phyloP scores from a whole-genome alignment of 2,797 vertebrate genomes.

The Gastrophryne carolinensis region DNA sequence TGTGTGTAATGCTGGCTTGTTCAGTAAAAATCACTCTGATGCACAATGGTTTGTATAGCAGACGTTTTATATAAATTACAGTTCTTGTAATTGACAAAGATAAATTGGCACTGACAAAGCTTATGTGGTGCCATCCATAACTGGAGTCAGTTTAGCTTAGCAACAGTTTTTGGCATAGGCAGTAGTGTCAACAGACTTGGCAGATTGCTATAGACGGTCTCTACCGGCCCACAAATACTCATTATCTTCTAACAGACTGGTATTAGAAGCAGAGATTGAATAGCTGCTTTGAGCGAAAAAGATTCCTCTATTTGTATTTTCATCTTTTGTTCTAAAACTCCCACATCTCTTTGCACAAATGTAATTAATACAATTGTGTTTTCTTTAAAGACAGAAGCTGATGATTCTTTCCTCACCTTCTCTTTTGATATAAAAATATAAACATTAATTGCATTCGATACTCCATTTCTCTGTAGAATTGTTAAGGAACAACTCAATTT shows the following conservation, averaged over 20 bases:
- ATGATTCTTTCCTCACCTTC: constrained; percentile 1
- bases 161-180: constrained; percentile 40
- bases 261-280: constrained; percentile 22
- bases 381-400: background rate
- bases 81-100: constrained; percentile 42
- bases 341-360: constrained; percentile 6
- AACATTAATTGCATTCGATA: constrained; percentile 7
- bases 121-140: constrained; percentile 43
- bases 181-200: constrained; percentile 38
- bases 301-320: constrained; percentile 5
- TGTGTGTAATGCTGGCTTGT: constrained; percentile 4
- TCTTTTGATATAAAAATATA: constrained; percentile 5
- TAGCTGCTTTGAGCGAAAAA: constrained; percentile 14
- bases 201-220: constrained; percentile 34
- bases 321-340: constrained; percentile 1
- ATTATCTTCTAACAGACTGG: constrained; percentile 27
- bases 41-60: constrained; percentile 31
- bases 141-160: constrained; percentile 35
- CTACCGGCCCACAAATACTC: constrained; percentile 36
- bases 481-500: background rate
- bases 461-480: constrained; percentile 5
- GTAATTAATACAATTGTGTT: constrained; percentile 21
- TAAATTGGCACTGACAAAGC: constrained; percentile 38
- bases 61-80: constrained; percentile 40
- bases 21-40: background rate